A percentile compares a stretch with the other conserved stretches of the same genome.
phyloP scores from a whole-genome alignment of 2,113 vertebrate genomes.

The Alexandromys fortis region DNA sequence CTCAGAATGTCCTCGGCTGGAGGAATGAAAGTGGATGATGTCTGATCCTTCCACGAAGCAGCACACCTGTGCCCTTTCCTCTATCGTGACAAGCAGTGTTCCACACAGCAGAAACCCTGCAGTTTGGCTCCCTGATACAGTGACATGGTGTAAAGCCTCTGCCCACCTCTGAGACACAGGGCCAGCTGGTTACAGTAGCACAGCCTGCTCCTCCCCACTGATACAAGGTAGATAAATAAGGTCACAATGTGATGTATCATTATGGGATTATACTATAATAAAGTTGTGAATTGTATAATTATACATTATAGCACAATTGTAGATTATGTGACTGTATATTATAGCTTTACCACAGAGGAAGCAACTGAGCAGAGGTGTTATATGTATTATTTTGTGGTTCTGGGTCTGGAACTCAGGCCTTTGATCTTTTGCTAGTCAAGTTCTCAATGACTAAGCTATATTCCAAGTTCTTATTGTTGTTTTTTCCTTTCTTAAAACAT shows the following conservation, averaged over 20 bases:
- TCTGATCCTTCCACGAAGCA: accelerated
- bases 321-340: neutral
- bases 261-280: neutral
- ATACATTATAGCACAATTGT: neutral
- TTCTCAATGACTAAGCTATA: neutral
- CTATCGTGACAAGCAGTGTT: neutral
- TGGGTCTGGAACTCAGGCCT: neutral
- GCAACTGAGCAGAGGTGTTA: neutral
- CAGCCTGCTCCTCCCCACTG: neutral
- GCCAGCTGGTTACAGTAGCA: neutral
- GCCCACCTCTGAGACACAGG: neutral
- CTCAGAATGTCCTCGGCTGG: neutral
- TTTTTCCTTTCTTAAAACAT: neutral
- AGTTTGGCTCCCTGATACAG: accelerated
- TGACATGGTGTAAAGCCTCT: neutral
- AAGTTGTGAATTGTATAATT: neutral
- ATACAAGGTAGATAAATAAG: neutral
- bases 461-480: neutral
- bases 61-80: no score
- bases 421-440: neutral
- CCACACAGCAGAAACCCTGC: accelerated
- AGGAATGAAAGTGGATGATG: neutral
- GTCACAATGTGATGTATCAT: neutral
- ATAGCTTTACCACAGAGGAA: neutral
- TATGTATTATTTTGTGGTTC: neutral